A percentile compares a stretch with the other conserved stretches of the same genome.
phyloP scores from a whole-genome alignment of 2,113 vertebrate genomes.

The Formicarius rufipectus region DNA sequence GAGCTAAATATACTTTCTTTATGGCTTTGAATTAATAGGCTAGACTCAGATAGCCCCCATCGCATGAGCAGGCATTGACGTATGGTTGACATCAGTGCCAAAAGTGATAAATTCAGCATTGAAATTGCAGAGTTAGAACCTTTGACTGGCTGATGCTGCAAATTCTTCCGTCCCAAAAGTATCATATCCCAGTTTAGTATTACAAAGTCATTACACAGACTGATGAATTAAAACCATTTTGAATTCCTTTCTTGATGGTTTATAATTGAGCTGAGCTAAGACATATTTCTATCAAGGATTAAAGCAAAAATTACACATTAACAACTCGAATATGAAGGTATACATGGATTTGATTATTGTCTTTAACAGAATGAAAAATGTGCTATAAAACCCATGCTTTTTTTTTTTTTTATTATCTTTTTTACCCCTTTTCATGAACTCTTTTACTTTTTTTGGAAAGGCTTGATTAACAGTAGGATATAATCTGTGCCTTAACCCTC shows the following conservation, averaged over 20 bases:
- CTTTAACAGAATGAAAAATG: neutral
- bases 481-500: neutral
- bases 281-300: neutral
- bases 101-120: slow-evolving; percentile 43
- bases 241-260: neutral
- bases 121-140: slow-evolving; percentile 36
- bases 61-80: neutral
- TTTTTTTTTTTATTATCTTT: neutral
- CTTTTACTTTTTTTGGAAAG: neutral
- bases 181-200: neutral
- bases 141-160: slow-evolving; percentile 49
- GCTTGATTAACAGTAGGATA: neutral
- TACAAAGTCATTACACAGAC: slow-evolving; percentile 35
- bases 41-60: neutral
- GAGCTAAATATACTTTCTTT: slow-evolving; percentile 31
- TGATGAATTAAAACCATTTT: slow-evolving; percentile 49
- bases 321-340: neutral
- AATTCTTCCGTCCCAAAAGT: slow-evolving; percentile 39
- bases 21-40: slow-evolving; percentile 31
- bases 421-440: neutral
- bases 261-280: slow-evolving; percentile 2
- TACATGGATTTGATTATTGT: neutral
- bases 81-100: slow-evolving; percentile 38
- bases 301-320: neutral
- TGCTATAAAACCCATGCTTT: neutral